phyloP scores from a whole-genome alignment of 2,113 vertebrate genomes.

The Dicentrarchus labrax region DNA sequence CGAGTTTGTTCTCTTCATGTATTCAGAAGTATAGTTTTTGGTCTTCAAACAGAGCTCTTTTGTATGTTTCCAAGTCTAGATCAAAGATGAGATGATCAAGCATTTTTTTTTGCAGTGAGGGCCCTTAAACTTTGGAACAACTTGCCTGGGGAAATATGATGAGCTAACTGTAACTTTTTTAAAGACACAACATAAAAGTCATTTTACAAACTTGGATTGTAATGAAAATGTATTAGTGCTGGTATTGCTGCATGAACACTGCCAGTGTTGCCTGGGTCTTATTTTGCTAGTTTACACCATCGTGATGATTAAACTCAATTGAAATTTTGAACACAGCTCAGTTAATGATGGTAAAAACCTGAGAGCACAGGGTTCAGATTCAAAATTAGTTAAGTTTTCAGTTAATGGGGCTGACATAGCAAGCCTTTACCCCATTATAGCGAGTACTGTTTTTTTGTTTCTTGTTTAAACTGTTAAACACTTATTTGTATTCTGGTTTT shows the following conservation, averaged over 20 bases:
- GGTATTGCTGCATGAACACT: not conserved
- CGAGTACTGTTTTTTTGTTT: not conserved
- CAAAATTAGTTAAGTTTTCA: not conserved
- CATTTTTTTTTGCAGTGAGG: constrained; percentile 37
- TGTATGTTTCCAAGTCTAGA: constrained; percentile 55
- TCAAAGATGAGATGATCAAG: constrained; percentile 69
- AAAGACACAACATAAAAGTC: constrained; percentile 47
- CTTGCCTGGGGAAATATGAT: constrained; percentile 53
- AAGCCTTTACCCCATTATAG: not conserved
- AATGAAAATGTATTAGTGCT: not conserved
- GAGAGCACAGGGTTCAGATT: not conserved
- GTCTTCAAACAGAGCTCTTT: constrained; percentile 45
- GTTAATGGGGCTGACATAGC: no score
- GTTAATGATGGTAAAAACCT: not conserved
- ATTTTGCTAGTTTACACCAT: not conserved
- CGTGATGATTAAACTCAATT: not conserved
- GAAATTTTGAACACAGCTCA: not conserved
- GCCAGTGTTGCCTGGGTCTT: not conserved
- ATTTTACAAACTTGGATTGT: constrained; percentile 17
- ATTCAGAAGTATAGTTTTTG: not conserved
- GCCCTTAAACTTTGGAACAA: constrained; percentile 49
- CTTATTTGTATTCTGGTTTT: not conserved
- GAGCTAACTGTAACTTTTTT: constrained; percentile 50
- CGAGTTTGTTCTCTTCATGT: not conserved
- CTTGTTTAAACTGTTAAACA: not conserved